Conservation (phyloP, 2,888 invertebrate species). For the Cerastis rubricosa region DNA sequence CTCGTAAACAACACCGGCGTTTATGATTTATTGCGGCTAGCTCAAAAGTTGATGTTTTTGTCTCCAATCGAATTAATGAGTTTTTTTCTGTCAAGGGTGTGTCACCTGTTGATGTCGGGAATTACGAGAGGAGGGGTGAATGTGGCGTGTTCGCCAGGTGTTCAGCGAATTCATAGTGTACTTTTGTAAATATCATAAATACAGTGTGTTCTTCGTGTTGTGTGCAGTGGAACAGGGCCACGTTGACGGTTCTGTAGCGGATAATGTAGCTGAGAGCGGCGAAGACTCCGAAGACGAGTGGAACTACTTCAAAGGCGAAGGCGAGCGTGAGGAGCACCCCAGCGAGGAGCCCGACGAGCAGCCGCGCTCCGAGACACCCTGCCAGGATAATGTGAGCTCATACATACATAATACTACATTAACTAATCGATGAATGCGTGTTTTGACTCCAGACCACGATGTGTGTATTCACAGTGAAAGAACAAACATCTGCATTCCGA, state of each 20-base stretch:
- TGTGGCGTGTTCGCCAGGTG: constrained; percentile 74
- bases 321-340: constrained; percentile 91
- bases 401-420: constrained; percentile 6
- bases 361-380: constrained; percentile 88
- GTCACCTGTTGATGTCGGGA: constrained; percentile 86
- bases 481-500: constrained; percentile 43
- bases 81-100: constrained; percentile 80
- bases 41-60: constrained; percentile 58
- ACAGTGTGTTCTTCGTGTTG: constrained; percentile 73
- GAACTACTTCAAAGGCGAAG: constrained; percentile 95
- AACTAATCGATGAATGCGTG: not conserved
- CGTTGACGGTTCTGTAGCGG: constrained; percentile 90
- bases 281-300: constrained; percentile 97
- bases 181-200: constrained; percentile 49
- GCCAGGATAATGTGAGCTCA: constrained; percentile 86
- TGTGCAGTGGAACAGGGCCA: constrained; percentile 87
- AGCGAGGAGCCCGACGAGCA: constrained; percentile 90
- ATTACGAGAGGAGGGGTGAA: constrained; percentile 68
- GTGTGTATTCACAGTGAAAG: constrained; percentile 35
- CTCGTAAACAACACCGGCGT: constrained; percentile 70
- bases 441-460: constrained; percentile 6
- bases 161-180: constrained; percentile 50
- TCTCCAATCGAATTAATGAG: constrained; percentile 59
- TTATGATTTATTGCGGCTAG: constrained; percentile 64
- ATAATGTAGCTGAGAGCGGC: constrained; percentile 94